These are phyloP conservation scores for Polyergus mexicanus DNA, from an alignment of 1,140 invertebrate species.

Conservation along the genomic window DNA sequence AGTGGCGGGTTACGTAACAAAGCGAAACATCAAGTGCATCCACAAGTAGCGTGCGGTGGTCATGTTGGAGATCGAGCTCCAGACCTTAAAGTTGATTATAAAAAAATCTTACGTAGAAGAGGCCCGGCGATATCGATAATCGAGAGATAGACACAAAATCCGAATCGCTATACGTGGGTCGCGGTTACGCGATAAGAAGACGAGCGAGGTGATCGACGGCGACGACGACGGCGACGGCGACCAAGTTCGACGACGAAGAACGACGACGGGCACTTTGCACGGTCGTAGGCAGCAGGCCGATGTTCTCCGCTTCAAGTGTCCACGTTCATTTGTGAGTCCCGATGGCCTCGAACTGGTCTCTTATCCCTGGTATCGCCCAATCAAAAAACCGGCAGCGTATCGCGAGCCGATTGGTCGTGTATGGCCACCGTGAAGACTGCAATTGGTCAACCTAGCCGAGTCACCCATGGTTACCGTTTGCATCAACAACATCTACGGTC, in stretches of 20 bases:
- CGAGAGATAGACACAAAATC: constrained; percentile 66
- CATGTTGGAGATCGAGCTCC: constrained; percentile 23
- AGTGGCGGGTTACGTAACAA: not conserved
- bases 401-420: constrained; percentile 80
- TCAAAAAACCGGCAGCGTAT: constrained; percentile 84
- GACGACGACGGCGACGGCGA: not conserved
- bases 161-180: constrained; percentile 62
- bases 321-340: constrained; percentile 81
- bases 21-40: constrained; percentile 54
- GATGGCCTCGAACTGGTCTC: constrained; percentile 84
- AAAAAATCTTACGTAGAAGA: constrained; percentile 62
- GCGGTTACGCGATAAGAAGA: constrained; percentile 40
- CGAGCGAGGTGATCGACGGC: constrained; percentile 18
- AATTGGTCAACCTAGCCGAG: constrained; percentile 82
- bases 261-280: constrained; percentile 37
- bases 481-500: constrained; percentile 85
- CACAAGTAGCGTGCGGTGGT: constrained; percentile 5
- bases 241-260: constrained; percentile 32
- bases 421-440: constrained; percentile 83
- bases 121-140: constrained; percentile 11
- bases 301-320: constrained; percentile 80
- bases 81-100: constrained; percentile 57
- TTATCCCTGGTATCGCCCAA: constrained; percentile 85
- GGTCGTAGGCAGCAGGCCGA: constrained; percentile 44
- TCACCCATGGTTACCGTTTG: constrained; percentile 85